Evolutionary conservation across 2,888 invertebrate genomes (phyloP).

Genomic region (Acanthosoma haemorrhoidale): DNA sequence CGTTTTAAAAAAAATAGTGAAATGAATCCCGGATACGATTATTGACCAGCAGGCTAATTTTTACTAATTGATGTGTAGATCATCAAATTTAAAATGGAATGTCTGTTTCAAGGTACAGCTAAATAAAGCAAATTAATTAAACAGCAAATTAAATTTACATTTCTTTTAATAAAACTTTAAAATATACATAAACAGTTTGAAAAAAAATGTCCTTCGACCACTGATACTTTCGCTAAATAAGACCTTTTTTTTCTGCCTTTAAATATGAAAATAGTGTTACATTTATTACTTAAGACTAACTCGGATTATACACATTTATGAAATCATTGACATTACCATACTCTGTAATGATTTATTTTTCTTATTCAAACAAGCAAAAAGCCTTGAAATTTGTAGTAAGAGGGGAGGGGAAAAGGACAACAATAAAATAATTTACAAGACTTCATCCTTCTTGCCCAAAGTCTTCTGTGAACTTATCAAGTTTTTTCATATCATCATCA

Average conservation of each 20-base stretch:
- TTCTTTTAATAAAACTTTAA: background rate
- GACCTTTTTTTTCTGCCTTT: background rate
- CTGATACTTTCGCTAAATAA: background rate
- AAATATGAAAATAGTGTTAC: conserved; percentile 3
- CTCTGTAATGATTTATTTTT: background rate
- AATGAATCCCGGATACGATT: too few relatives aligned
- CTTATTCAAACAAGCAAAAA: conserved; percentile 13
- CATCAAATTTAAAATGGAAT: too few relatives aligned
- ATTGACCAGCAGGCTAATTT: too few relatives aligned
- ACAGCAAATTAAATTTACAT: background rate
- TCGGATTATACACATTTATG: conserved; percentile 1
- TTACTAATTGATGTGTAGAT: too few relatives aligned
- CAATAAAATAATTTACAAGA: conserved; percentile 2
- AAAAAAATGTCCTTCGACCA: background rate
- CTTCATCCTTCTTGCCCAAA: conserved; percentile 85
- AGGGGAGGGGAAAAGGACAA: background rate
- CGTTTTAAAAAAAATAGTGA: too few relatives aligned
- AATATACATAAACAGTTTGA: background rate
- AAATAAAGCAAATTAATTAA: too few relatives aligned
- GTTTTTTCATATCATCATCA: conserved; percentile 85
- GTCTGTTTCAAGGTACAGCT: too few relatives aligned
- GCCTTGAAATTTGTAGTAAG: conserved; percentile 16
- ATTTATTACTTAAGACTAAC: background rate
- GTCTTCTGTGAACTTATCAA: conserved; percentile 93
- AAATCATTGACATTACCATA: background rate